Evolutionary conservation across 1,140 invertebrate genomes (phyloP).

Genomic region (Danaus melanippus): DNA sequence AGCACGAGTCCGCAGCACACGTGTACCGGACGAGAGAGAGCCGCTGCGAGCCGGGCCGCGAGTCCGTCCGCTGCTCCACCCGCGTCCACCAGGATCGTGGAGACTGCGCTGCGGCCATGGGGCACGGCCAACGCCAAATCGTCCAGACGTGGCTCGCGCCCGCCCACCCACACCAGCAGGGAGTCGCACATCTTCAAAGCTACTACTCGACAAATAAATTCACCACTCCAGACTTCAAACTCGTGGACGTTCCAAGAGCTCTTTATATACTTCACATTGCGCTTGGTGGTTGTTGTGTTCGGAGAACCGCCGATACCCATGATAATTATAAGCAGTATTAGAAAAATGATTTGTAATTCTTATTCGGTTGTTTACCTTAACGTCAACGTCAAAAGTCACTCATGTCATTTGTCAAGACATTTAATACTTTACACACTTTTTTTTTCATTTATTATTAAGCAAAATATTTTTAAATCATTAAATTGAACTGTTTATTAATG

Average conservation of each 20-base stretch:
- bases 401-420: too few species aligned
- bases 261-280: constrained; percentile 27
- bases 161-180: constrained; percentile 34
- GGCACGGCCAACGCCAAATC: constrained; percentile 29
- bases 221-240: constrained; percentile 37
- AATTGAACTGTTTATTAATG: too few species aligned
- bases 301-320: constrained; percentile 12
- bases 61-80: constrained; percentile 19
- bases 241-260: constrained; percentile 34
- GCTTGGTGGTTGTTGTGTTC: constrained; percentile 22
- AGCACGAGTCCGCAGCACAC: constrained; percentile 26
- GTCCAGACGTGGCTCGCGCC: constrained; percentile 22
- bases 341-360: too few species aligned
- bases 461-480: too few species aligned
- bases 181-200: constrained; percentile 29
- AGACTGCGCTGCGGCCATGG: constrained; percentile 14
- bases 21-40: constrained; percentile 21
- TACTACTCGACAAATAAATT: constrained; percentile 26
- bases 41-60: constrained; percentile 21
- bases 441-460: too few species aligned
- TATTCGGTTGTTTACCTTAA: too few species aligned
- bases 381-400: too few species aligned
- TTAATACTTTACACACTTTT: too few species aligned
- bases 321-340: neutral
- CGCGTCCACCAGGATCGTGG: constrained; percentile 19